Percentiles rank a stretch among this genome's conserved stretches.
Conservation (phyloP, 23 tunicate species). For the Styela clava region DNA sequence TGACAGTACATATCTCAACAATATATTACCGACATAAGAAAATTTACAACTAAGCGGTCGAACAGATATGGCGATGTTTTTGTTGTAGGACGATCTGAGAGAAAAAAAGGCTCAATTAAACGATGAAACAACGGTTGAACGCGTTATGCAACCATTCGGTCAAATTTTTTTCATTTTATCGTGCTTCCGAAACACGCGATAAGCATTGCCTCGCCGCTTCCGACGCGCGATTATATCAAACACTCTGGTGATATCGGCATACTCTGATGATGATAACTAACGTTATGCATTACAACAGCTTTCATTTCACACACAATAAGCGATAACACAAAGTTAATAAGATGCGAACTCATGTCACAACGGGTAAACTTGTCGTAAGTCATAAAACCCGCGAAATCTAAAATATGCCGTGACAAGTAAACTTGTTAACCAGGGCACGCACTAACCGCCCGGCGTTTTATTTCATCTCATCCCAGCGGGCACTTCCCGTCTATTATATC, state of each 20-base stretch:
- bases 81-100: neutral
- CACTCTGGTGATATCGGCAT: neutral
- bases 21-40: neutral
- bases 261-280: neutral
- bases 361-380: neutral
- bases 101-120: neutral
- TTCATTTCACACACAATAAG: neutral
- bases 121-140: neutral
- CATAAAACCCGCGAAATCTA: neutral
- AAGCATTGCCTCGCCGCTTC: neutral
- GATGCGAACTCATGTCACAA: neutral
- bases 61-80: neutral
- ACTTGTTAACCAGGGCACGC: neutral
- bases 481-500: neutral
- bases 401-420: neutral
- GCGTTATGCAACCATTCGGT: neutral
- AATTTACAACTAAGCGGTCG: neutral
- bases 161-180: neutral
- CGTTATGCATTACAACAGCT: neutral
- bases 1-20: neutral
- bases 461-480: neutral
- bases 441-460: neutral
- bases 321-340: neutral
- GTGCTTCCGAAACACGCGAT: neutral
- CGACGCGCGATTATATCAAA: neutral